Percentiles rank a stretch among this genome's conserved stretches.
Evolutionary conservation across 2,113 vertebrate species (phyloP).

Genomic region (Pseudolaguvia tuberculata): DNA sequence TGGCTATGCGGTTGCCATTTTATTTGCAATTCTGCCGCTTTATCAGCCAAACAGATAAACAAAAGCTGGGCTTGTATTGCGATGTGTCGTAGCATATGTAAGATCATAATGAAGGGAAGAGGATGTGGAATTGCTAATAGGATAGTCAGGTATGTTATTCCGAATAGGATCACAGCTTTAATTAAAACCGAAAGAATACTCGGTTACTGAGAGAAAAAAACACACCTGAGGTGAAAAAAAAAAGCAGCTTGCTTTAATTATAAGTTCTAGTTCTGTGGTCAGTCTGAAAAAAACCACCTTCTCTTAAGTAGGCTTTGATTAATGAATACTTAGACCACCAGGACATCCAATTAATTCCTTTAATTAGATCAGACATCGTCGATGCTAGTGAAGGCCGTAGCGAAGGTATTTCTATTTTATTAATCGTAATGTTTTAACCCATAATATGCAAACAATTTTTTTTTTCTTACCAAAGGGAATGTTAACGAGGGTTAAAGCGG

Average conservation of each 20-base stretch:
- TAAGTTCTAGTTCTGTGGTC: conserved; percentile 5
- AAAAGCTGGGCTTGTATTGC: conserved; percentile 12
- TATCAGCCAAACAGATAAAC: conserved; percentile 20
- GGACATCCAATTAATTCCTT: conserved; percentile 49
- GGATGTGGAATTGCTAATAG: background rate
- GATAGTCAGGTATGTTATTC: background rate
- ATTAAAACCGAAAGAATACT: background rate
- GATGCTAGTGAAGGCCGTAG: conserved; percentile 38
- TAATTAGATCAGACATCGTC: conserved; percentile 53
- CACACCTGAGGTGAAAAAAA: background rate
- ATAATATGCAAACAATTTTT: conserved; percentile 41
- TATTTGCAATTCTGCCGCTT: conserved; percentile 23
- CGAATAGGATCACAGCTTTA: background rate
- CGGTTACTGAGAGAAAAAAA: background rate
- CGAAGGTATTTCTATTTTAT: conserved; percentile 48
- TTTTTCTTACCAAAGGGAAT: conserved; percentile 46
- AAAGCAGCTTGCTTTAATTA: background rate
- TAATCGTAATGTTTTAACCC: conserved; percentile 46
- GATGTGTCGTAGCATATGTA: conserved; percentile 12
- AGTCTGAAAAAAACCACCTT: conserved; percentile 9
- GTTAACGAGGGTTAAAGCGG: conserved; percentile 28
- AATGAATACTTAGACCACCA: conserved; percentile 46
- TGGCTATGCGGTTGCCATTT: conserved; percentile 20
- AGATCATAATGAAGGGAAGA: conserved; percentile 9
- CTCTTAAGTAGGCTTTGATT: conserved; percentile 45